phyloP scores from a whole-genome alignment of 1,140 invertebrate genomes.

The Littorina saxatilis region DNA sequence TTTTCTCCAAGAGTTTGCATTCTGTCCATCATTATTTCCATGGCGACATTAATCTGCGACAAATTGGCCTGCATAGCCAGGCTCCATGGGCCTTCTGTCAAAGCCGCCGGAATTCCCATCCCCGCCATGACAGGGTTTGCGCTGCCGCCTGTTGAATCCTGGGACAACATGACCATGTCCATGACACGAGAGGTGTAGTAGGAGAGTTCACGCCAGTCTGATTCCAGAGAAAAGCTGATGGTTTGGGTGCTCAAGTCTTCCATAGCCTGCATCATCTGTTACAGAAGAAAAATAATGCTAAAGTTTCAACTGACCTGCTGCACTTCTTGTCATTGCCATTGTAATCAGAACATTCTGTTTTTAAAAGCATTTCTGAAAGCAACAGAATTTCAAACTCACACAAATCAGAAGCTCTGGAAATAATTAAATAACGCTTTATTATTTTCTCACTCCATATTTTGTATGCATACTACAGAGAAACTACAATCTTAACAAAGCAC shows the following conservation, averaged over 20 bases:
- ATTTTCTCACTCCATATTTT: too few relatives aligned
- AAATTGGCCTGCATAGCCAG: conserved; percentile 40
- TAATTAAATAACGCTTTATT: too few relatives aligned
- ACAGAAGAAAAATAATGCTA: neutral
- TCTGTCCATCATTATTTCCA: conserved; percentile 27
- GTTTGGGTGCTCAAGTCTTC: neutral
- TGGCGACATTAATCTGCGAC: conserved; percentile 35
- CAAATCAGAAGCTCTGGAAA: too few relatives aligned
- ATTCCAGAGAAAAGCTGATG: neutral
- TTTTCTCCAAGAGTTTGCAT: neutral
- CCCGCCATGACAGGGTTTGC: neutral
- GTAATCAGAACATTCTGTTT: too few relatives aligned
- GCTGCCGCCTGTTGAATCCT: neutral
- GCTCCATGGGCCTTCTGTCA: conserved; percentile 31
- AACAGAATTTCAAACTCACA: neutral
- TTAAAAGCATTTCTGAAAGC: too few relatives aligned
- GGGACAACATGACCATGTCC: neutral
- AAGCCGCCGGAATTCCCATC: conserved; percentile 9
- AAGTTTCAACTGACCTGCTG: too few relatives aligned
- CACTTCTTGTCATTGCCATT: too few relatives aligned
- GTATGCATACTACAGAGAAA: too few relatives aligned
- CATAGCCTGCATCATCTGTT: neutral
- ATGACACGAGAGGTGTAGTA: conserved; percentile 9
- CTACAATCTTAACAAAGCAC: too few relatives aligned
- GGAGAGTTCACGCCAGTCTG: neutral